Evolutionary conservation across 2,888 invertebrate species (phyloP).

Genomic region (Aradus depressus): DNA sequence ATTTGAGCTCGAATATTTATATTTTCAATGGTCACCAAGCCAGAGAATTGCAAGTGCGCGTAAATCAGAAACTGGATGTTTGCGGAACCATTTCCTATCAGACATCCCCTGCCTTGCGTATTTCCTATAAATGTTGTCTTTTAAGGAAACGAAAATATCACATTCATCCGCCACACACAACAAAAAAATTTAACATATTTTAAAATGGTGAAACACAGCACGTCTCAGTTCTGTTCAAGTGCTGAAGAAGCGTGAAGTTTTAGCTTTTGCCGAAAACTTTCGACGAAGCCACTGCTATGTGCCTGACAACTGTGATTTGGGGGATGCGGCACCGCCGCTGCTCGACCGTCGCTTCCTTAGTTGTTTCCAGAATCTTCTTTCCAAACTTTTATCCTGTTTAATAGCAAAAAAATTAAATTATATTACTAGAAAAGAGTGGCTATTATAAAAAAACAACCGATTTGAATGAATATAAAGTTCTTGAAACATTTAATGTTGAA

Average conservation of each 20-base stretch:
- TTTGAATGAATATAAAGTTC: background rate
- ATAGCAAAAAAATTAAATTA: slow-evolving; percentile 29
- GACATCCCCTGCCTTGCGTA: too few relatives aligned
- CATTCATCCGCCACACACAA: too few relatives aligned
- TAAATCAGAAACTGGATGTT: too few relatives aligned
- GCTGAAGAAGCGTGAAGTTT: slow-evolving; percentile 20
- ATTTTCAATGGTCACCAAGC: too few relatives aligned
- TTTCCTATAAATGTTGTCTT: too few relatives aligned
- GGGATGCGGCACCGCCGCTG: slow-evolving; percentile 12
- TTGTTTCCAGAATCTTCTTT: slow-evolving; percentile 70
- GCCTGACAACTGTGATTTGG: slow-evolving; percentile 6
- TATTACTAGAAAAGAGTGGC: background rate
- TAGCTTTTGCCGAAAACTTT: slow-evolving; percentile 17
- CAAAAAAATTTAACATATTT: too few relatives aligned
- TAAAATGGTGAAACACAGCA: too few relatives aligned
- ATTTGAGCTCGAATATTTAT: too few relatives aligned
- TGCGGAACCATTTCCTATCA: too few relatives aligned
- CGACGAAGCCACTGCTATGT: slow-evolving; percentile 26
- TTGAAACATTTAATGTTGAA: background rate
- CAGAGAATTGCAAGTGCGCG: too few relatives aligned
- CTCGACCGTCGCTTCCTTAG: slow-evolving; percentile 53
- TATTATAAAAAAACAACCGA: background rate
- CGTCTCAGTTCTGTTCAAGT: too few relatives aligned
- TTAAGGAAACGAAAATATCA: too few relatives aligned
- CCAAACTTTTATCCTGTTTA: slow-evolving; percentile 61